Evolutionary conservation across 2,888 invertebrate genomes (phyloP), one percentile per base, ranked within the genome.

Genomic region (Cyclophora punctaria): DNA sequence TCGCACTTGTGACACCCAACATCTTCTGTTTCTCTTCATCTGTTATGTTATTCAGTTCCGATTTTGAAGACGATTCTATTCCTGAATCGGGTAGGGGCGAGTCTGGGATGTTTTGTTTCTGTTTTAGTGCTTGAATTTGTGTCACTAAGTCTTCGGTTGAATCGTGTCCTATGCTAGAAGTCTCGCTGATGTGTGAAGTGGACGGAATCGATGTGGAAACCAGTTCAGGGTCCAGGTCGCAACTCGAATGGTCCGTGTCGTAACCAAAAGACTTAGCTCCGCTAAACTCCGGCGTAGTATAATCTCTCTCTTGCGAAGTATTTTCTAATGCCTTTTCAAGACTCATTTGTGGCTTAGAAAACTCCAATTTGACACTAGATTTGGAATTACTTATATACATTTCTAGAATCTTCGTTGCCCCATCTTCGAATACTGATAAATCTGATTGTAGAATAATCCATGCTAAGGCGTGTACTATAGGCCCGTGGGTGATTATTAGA

Each of bases 401-500:
- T 71, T 92, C 92, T 55, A 93, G 79, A 64, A 93, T 91, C 72
- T 91, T 91, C 34, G 91, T 91, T 0, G 92, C 92, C 2, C 93
- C 93, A 57, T 91, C 92, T 69, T 91, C 91, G 62, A 94, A 92
- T 34, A 93, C 92, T 54, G 91, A 90, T 59, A 90, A 88, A 69
- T 97, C 95, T 1, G 96, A 95, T 75, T 96, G 95, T 41, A 98
- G 83, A 69, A 98, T 93, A 51, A 97, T 95, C 91, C 96, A 94
- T 43, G 98, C 96, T 59, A 99, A 81, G 4, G 95, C 94, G 67
- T 96, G 94, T 3, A 98, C 96, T 62, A 99, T 90, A 0, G 98
- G 97, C 2, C 93, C 92, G 76, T 98, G 96, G 3, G 95, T 94
- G 58, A 98, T 93, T 59, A 98, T 98, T 51, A 98, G 89, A 86